Evolutionary conservation across 2,888 invertebrate species (phyloP).

Genomic region (Lymantria dispar): DNA sequence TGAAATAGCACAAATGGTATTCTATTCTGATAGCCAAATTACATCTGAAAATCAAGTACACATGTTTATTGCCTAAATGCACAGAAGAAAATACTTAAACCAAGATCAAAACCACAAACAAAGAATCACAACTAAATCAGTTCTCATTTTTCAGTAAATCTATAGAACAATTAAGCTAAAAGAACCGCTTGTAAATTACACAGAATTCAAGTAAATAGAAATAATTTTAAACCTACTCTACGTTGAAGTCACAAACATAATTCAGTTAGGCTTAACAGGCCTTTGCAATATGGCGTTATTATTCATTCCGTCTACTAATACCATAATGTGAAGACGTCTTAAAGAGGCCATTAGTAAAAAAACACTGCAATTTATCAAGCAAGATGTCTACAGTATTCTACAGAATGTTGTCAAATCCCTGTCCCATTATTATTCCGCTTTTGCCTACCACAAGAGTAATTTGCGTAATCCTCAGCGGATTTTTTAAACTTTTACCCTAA

Average conservation of each 20-base stretch:
- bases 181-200: background rate
- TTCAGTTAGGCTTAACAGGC: slow-evolving; percentile 12
- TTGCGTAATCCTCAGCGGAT: slow-evolving; percentile 59
- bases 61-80: too few species aligned
- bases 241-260: slow-evolving; percentile 2
- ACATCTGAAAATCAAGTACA: too few species aligned
- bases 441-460: slow-evolving; percentile 62
- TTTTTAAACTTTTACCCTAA: slow-evolving; percentile 33
- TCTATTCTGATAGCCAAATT: too few species aligned
- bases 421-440: slow-evolving; percentile 68
- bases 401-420: slow-evolving; percentile 59
- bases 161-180: background rate
- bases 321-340: slow-evolving; percentile 41
- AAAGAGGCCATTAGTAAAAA: slow-evolving; percentile 66
- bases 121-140: too few species aligned
- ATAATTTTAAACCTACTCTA: background rate
- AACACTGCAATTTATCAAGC: slow-evolving; percentile 74
- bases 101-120: too few species aligned
- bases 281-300: slow-evolving; percentile 5
- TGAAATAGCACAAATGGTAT: too few species aligned
- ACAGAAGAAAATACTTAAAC: too few species aligned
- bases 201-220: background rate
- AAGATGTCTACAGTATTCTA: slow-evolving; percentile 57
- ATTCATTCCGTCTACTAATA: slow-evolving; percentile 32
- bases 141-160: background rate